Base-by-base conservation (phyloP, 2,888 invertebrate species). In the Iselma pallidipennis region DNA sequence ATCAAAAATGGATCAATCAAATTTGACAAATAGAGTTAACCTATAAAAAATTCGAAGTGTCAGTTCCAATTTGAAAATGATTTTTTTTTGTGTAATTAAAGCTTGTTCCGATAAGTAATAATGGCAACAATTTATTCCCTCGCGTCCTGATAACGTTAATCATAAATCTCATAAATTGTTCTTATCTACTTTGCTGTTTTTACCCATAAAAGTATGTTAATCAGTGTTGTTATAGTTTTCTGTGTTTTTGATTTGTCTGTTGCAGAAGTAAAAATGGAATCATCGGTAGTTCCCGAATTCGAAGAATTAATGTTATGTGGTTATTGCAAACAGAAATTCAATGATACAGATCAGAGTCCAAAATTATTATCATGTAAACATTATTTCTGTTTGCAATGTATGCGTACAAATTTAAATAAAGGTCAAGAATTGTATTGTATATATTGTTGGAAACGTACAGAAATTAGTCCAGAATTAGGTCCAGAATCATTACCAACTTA, bases 231-330 rank as follows among this genome's bases (percentile, higher is more conserved):
- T n/a, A 14, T 9, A 4, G 10, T 33, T 33, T 2, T 14, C 14
- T 33, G 1, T 33, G n/a, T 57, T 12, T 50, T 14, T 25, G 6
- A 21, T 53, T 63, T 28, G 52, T 54, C 63, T 63, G 65, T 19
- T 70, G 48, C 70, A 83, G 83, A 83, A n/a, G n/a, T n/a, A n/a
- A n/a, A n/a, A 82, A 85, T 87, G 86, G 87, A 87, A 83, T n/a
- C n/a, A n/a, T 83, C 85, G 80, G 83, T 86, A 78, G 83, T 86
- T 78, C 86, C 87, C 74, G 89, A 90, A 81, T 85, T 90, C 79
- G 90, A 90, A 82, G 90, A 90, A 83, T 84, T 91, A 80, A 88
- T 89, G 80, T 83, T 88, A 76, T 90, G 92, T 85, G 88, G 89
- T 76, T 89, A 87, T 79, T 91, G 91, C 85, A 89, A 89, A 82